Base-by-base conservation (phyloP, 2,113 vertebrate species). In the Chascanopsetta lugubris region DNA sequence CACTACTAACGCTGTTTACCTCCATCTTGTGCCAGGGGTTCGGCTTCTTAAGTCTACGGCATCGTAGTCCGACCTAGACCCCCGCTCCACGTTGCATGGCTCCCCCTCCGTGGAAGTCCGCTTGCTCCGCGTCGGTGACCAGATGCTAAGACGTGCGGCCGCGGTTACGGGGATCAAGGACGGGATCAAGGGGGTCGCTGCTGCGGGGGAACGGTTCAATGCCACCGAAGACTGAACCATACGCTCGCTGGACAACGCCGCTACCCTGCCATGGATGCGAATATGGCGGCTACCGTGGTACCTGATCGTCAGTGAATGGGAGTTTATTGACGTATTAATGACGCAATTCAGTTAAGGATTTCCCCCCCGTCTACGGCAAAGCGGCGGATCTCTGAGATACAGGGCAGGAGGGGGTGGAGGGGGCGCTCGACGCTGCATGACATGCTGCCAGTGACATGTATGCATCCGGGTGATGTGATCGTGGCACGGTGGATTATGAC, bases 11-110 rank as follows among this genome's bases (percentile, higher is more conserved):
- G 85, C 90, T 90, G 84, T 90, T 93, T 89, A 94, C 91, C 90
- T 96, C 95, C 94, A 96, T 96, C 91, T 94, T 94, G 91, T 94
- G 89, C 93, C 94, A 91, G 83, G 26, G 89, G 88, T 87, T 92
- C 90, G 65, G 90, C 91, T n/a, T 92, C 77, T 38, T 38, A 3
- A 75, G 87, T 92, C 89, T 93, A 94, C 81, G 94, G 93, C 91
- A 95, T 93, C 92, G 90, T 94, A 83, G 78, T 90, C 80, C 27
- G 65, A 38, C 79, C 87, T 92, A 92, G 75, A 89, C 79, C 84
- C 79, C 81, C 61, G 68, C 77, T 87, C 81, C 87, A 87, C 79
- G 88, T 82, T 89, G 88, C 91, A 92, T 92, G 69, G 74, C 84
- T 79, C 61, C 15, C 75, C 69, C 18, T 45, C 5, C 24, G 73